Conservation (phyloP, 1,140 invertebrate species). For the Adoxophyes honmai region DNA sequence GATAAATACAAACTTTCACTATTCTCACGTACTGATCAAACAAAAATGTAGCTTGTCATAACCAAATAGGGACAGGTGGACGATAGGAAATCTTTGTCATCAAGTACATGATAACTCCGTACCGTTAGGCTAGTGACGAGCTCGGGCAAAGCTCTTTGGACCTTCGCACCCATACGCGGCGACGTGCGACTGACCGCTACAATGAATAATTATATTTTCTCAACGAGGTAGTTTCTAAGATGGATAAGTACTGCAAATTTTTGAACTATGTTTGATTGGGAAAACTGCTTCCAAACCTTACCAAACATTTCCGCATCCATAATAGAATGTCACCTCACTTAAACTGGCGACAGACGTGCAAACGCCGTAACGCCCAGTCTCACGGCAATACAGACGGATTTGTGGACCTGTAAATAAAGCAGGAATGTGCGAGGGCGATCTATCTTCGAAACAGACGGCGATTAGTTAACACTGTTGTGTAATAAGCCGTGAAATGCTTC, state of each 20-base stretch:
- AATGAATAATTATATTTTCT: too few species aligned
- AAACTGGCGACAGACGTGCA: too few species aligned
- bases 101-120: slow-evolving; percentile 39
- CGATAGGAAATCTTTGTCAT: slow-evolving; percentile 44
- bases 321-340: too few species aligned
- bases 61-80: slow-evolving; percentile 35
- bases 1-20: slow-evolving; percentile 38
- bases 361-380: slow-evolving; percentile 20
- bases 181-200: too few species aligned
- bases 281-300: slow-evolving; percentile 22
- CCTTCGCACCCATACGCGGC: too few species aligned
- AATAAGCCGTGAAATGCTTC: slow-evolving; percentile 36
- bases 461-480: slow-evolving; percentile 30
- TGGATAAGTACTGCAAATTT: too few species aligned
- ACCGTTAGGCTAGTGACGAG: slow-evolving; percentile 31
- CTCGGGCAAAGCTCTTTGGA: neutral
- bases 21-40: slow-evolving; percentile 30
- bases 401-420: slow-evolving; percentile 38
- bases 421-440: slow-evolving; percentile 49
- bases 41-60: slow-evolving; percentile 41
- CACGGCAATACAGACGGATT: slow-evolving; percentile 40
- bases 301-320: neutral
- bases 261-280: too few species aligned
- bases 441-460: slow-evolving; percentile 27
- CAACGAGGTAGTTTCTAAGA: too few species aligned